Conservation (phyloP, 2,797 vertebrate species). For the Thunnus albacares region DNA sequence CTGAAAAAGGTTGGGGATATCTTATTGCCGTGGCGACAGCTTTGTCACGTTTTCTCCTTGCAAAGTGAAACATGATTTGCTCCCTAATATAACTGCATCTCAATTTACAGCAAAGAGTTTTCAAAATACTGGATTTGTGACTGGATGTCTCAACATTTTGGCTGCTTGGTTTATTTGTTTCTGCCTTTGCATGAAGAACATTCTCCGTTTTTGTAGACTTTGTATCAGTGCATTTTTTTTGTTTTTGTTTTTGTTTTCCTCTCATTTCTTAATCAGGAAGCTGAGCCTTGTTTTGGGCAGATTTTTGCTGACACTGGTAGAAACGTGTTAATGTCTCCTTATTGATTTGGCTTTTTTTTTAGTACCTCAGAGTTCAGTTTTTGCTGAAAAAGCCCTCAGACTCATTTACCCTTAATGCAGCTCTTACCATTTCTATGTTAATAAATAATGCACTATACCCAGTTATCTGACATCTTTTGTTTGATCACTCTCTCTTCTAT, state of each 20-base stretch:
- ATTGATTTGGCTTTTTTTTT: conserved; percentile 65
- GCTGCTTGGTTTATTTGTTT: conserved; percentile 75
- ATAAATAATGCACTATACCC: conserved; percentile 78
- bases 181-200: conserved; percentile 91
- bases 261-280: conserved; percentile 86
- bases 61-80: conserved; percentile 76
- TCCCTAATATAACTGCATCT: conserved; percentile 93
- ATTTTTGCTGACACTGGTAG: conserved; percentile 62
- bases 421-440: conserved; percentile 90
- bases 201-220: conserved; percentile 85
- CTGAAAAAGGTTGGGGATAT: conserved; percentile 77
- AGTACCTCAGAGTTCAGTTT: conserved; percentile 73
- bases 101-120: conserved; percentile 92
- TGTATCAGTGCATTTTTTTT: conserved; percentile 86
- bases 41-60: conserved; percentile 61
- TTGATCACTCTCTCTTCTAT: conserved; percentile 62
- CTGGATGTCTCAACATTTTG: conserved; percentile 86
- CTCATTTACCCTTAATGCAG: conserved; percentile 89
- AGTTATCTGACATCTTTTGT: conserved; percentile 46
- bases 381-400: conserved; percentile 83
- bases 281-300: conserved; percentile 67
- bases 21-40: conserved; percentile 68
- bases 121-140: conserved; percentile 89
- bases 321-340: conserved; percentile 65
- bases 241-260: conserved; percentile 83